These are phyloP conservation scores for Schizothorax lantsangensis DNA, from an alignment of 2,797 vertebrate genomes.

Conservation along the genomic window DNA sequence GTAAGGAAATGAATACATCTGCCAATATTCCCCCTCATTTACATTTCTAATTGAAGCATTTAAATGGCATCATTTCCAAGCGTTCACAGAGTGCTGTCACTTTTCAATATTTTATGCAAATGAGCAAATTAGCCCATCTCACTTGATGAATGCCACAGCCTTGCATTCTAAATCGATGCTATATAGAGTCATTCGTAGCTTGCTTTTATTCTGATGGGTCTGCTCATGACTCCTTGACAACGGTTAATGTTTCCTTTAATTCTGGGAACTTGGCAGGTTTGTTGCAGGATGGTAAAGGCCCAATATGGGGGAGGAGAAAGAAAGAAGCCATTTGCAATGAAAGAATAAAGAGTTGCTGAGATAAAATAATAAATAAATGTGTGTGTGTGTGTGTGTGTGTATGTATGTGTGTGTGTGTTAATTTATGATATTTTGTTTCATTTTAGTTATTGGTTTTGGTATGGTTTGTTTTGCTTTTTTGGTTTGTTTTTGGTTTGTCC, in stretches of 20 bases:
- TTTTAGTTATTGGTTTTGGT: neutral
- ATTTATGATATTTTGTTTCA: neutral
- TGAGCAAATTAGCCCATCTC: conserved; percentile 59
- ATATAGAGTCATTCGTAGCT: neutral
- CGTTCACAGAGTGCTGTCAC: conserved; percentile 39
- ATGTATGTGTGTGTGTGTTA: too few relatives aligned
- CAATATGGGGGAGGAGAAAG: neutral
- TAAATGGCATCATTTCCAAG: conserved; percentile 55
- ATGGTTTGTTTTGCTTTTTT: neutral
- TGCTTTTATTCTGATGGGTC: conserved; percentile 37
- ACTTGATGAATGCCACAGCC: conserved; percentile 43
- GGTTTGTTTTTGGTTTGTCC: neutral
- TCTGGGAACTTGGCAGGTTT: conserved; percentile 28
- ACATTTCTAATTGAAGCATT: conserved; percentile 59
- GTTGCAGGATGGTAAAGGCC: neutral
- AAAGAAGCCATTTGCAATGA: neutral
- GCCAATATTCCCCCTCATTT: conserved; percentile 52
- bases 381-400: neutral
- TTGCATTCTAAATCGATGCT: conserved; percentile 37
- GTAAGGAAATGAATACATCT: conserved; percentile 43
- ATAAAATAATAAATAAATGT: neutral
- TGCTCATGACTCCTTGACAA: conserved; percentile 12
- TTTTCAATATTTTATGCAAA: conserved; percentile 67
- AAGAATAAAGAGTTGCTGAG: neutral
- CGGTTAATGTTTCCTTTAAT: conserved; percentile 32